These are phyloP conservation scores for Pseudoatta argentina DNA, from an alignment of 1,140 invertebrate species.

Conservation along the genomic window DNA sequence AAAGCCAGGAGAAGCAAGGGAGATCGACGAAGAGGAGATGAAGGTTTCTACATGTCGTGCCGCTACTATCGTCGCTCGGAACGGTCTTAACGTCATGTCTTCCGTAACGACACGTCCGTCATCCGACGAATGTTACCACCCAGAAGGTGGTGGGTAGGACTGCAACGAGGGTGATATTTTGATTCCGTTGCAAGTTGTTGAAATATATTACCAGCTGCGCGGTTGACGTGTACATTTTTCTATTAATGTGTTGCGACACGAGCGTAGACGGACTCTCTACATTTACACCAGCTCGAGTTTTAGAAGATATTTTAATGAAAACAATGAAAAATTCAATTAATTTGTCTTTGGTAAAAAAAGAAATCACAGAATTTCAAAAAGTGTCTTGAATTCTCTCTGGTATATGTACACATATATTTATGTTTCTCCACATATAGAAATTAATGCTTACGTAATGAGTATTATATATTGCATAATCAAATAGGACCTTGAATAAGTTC, in stretches of 20 bases:
- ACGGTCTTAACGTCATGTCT: slow-evolving; percentile 63
- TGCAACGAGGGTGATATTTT: slow-evolving; percentile 35
- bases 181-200: slow-evolving; percentile 54
- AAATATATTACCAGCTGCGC: slow-evolving; percentile 47
- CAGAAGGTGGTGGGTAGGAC: slow-evolving; percentile 36
- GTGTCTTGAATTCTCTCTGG: neutral
- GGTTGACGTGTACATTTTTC: slow-evolving; percentile 20
- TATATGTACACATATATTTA: neutral
- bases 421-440: neutral
- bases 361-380: neutral
- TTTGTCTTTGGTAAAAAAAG: neutral
- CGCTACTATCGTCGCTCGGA: slow-evolving; percentile 30
- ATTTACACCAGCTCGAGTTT: neutral
- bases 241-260: neutral
- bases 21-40: slow-evolving; percentile 33
- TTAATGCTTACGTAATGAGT: neutral
- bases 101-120: slow-evolving; percentile 60
- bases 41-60: slow-evolving; percentile 29
- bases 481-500: too few species aligned
- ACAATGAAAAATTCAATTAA: neutral
- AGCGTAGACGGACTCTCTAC: neutral
- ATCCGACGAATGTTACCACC: slow-evolving; percentile 55
- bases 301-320: neutral
- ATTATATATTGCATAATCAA: neutral
- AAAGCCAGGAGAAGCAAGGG: slow-evolving; percentile 37